phyloP scores from a whole-genome alignment of 2,888 invertebrate species.

The Ectemnius lituratus region DNA sequence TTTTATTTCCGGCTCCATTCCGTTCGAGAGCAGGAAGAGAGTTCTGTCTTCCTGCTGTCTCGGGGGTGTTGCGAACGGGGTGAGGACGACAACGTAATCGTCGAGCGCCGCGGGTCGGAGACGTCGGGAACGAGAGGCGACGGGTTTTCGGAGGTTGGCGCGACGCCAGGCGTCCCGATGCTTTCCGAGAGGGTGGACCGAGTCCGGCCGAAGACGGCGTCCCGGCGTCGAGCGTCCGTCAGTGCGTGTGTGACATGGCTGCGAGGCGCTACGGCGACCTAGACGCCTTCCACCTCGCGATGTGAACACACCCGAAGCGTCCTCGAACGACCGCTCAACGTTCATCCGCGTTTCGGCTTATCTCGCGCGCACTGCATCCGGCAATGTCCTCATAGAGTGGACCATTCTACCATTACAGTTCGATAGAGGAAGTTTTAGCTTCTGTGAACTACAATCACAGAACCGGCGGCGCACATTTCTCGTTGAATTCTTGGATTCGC shows the following conservation, averaged over 20 bases:
- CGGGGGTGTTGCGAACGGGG: constrained; percentile 1
- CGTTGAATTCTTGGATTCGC: too few species aligned
- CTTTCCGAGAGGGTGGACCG: constrained; percentile 75
- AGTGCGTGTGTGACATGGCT: constrained; percentile 77
- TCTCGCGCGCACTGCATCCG: background rate
- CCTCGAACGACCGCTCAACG: constrained; percentile 41
- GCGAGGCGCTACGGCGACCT: constrained; percentile 74
- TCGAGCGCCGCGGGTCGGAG: constrained; percentile 49
- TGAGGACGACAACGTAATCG: background rate
- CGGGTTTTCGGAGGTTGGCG: constrained; percentile 60
- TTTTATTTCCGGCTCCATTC: too few species aligned
- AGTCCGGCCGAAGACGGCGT: constrained; percentile 75
- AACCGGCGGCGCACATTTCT: too few species aligned
- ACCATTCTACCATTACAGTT: too few species aligned
- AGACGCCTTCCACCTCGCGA: constrained; percentile 70
- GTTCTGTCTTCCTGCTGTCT: too few species aligned
- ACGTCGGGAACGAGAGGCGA: constrained; percentile 28
- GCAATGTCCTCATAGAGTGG: too few species aligned
- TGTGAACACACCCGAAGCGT: constrained; percentile 56
- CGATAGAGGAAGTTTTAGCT: too few species aligned
- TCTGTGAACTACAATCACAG: too few species aligned
- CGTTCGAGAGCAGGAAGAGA: too few species aligned
- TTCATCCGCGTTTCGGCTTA: constrained; percentile 7
- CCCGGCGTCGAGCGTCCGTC: constrained; percentile 77
- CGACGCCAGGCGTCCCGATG: constrained; percentile 73